A percentile compares a stretch with the other conserved stretches of the same genome.
phyloP scores from a whole-genome alignment of 2,888 invertebrate genomes.

The Cerceris rybyensis region DNA sequence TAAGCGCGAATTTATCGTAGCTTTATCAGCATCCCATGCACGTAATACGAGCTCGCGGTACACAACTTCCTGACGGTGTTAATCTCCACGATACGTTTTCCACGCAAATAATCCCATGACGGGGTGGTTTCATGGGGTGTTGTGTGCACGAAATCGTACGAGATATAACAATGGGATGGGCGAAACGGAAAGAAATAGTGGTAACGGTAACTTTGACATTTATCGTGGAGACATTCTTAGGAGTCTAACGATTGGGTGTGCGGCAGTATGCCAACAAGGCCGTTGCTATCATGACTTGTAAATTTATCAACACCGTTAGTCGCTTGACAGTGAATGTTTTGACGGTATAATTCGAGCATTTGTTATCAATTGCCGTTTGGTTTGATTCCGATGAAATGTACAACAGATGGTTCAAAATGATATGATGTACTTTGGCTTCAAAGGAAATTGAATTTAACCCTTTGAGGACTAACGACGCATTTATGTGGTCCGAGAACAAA shows the following conservation, averaged over 20 bases:
- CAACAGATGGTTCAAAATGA: background rate
- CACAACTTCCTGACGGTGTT: background rate
- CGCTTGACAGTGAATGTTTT: conserved; percentile 25
- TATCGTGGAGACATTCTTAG: background rate
- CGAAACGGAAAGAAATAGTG: background rate
- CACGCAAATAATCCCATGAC: too few relatives aligned
- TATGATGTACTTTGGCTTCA: background rate
- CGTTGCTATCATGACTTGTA: conserved; percentile 26
- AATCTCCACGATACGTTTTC: too few relatives aligned
- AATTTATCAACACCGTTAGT: conserved; percentile 18
- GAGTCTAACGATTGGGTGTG: conserved; percentile 7
- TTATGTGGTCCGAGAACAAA: too few relatives aligned
- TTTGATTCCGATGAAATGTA: background rate
- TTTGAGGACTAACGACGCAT: too few relatives aligned
- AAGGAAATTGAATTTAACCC: too few relatives aligned
- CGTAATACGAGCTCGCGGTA: background rate
- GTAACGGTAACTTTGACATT: background rate
- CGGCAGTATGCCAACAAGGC: conserved; percentile 42
- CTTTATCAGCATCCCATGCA: background rate
- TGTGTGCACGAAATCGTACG: too few relatives aligned
- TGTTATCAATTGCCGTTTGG: background rate
- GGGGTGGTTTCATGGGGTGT: too few relatives aligned
- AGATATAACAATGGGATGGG: too few relatives aligned
- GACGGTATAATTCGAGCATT: background rate
- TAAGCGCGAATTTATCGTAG: background rate